Evolutionary conservation across 1,140 invertebrate genomes (phyloP).

Genomic region (Cyphomyrmex costatus): DNA sequence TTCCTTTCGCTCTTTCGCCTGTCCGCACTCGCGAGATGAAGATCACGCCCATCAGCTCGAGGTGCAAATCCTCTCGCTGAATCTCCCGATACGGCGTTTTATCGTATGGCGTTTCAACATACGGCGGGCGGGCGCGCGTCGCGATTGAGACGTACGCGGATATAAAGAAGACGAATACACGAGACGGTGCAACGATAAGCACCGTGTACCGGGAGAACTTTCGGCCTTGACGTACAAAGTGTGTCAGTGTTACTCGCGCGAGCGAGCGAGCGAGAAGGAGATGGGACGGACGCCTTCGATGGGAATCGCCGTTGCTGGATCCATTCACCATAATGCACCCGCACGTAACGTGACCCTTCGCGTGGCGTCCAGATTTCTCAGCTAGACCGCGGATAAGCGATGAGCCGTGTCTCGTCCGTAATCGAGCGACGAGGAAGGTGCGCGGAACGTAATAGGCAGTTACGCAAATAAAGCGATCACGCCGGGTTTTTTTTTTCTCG

Average conservation of each 20-base stretch:
- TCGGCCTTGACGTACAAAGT: slow-evolving; percentile 66
- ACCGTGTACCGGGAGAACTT: slow-evolving; percentile 50
- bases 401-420: slow-evolving; percentile 19
- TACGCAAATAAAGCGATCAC: slow-evolving; percentile 37
- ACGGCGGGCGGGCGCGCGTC: slow-evolving; percentile 24
- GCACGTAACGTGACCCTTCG: slow-evolving; percentile 36
- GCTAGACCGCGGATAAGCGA: slow-evolving; percentile 1
- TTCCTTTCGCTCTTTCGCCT: slow-evolving; percentile 66
- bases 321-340: slow-evolving; percentile 46
- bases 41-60: slow-evolving; percentile 65
- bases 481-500: background rate
- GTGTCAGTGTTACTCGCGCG: slow-evolving; percentile 63
- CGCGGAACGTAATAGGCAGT: slow-evolving; percentile 19
- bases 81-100: slow-evolving; percentile 53
- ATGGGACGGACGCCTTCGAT: slow-evolving; percentile 33
- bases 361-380: slow-evolving; percentile 58
- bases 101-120: slow-evolving; percentile 10
- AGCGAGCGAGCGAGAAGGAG: background rate
- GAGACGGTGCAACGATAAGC: slow-evolving; percentile 27
- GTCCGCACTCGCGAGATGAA: slow-evolving; percentile 70
- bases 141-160: slow-evolving; percentile 22
- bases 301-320: slow-evolving; percentile 37
- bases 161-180: slow-evolving; percentile 56
- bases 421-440: background rate
- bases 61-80: slow-evolving; percentile 62